These are phyloP conservation scores for Montipora foliosa DNA, from an alignment of 64 coral and sea anemone genomes.

Conservation along the genomic window DNA sequence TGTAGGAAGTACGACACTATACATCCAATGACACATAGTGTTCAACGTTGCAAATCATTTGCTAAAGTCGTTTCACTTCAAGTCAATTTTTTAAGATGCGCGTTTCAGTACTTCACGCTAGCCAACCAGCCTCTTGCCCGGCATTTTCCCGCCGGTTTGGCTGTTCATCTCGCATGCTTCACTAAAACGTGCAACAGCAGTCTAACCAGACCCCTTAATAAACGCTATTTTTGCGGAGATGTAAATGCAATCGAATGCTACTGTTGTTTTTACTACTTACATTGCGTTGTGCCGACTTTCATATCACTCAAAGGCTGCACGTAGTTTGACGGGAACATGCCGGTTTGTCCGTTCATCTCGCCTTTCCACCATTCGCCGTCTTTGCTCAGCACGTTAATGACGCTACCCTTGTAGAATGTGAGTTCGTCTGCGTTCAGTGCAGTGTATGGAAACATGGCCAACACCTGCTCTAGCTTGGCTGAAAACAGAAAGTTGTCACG, in stretches of 20 bases:
- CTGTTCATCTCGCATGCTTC: no score
- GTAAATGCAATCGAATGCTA: no score
- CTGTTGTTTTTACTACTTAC: conserved; percentile 61
- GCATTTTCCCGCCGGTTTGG: no score
- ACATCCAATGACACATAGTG: no score
- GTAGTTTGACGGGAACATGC: conserved; percentile 97
- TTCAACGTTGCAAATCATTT: no score
- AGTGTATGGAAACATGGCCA: conserved; percentile 95
- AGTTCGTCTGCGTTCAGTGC: conserved; percentile 91
- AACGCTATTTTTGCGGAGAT: neutral
- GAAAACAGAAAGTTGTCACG: neutral
- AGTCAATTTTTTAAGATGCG: no score
- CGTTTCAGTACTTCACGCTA: no score
- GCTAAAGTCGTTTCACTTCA: no score
- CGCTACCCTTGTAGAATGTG: conserved; percentile 96
- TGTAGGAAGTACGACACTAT: no score
- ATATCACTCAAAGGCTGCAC: conserved; percentile 87
- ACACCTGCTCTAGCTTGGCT: conserved; percentile 90
- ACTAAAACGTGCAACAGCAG: no score
- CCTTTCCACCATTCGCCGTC: conserved; percentile 98
- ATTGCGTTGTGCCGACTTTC: conserved; percentile 85
- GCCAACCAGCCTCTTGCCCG: no score
- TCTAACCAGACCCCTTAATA: neutral
- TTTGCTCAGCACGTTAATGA: conserved; percentile 86
- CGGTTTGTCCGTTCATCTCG: conserved; percentile 96